Conservation (phyloP, 1,140 invertebrate genomes). For the Drosophila auraria region DNA sequence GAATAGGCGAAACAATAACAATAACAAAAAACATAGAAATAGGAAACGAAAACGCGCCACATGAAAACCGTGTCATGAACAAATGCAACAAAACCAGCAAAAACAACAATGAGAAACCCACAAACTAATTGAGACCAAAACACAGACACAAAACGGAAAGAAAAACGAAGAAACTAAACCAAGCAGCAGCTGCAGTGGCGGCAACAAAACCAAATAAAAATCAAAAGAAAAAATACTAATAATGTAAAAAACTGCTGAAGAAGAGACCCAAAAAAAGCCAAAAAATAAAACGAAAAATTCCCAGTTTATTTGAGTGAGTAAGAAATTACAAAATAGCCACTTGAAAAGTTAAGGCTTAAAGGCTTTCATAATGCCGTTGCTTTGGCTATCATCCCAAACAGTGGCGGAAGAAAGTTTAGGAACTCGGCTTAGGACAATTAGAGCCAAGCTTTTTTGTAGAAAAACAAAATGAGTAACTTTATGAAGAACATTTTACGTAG, state of each 20-base stretch:
- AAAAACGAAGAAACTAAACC: constrained; percentile 60
- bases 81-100: constrained; percentile 74
- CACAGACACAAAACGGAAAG: constrained; percentile 48
- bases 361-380: constrained; percentile 53
- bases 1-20: constrained; percentile 49
- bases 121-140: constrained; percentile 57
- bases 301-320: constrained; percentile 66
- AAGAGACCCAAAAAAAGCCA: constrained; percentile 19
- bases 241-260: constrained; percentile 47
- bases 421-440: not conserved
- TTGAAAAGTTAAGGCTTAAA: constrained; percentile 52
- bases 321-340: constrained; percentile 70
- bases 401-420: not conserved
- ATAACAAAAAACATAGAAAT: constrained; percentile 59
- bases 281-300: constrained; percentile 31
- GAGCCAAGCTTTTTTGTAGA: not conserved
- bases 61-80: constrained; percentile 81
- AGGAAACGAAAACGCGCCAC: constrained; percentile 78
- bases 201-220: constrained; percentile 40
- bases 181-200: constrained; percentile 42
- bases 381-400: constrained; percentile 26
- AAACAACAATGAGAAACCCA: constrained; percentile 60
- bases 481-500: not conserved
- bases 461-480: not conserved
- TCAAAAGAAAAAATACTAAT: constrained; percentile 21